phyloP scores from a whole-genome alignment of 2,797 vertebrate genomes.

The Podarcis siculus region DNA sequence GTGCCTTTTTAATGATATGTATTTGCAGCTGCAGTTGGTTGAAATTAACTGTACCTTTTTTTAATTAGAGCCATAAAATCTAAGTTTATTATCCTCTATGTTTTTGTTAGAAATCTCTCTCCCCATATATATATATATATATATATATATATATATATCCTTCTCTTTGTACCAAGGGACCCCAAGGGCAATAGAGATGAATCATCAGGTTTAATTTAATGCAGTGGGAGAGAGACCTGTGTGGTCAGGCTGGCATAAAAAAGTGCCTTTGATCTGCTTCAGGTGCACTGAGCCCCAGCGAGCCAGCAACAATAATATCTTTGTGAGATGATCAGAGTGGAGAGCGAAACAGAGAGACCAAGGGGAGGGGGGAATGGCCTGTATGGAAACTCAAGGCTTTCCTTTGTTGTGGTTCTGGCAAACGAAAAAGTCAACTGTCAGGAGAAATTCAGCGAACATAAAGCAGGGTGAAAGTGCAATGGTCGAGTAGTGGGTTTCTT shows the following conservation, averaged over 20 bases:
- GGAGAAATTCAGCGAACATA: constrained; percentile 75
- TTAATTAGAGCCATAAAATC: constrained; percentile 78
- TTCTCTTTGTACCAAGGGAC: constrained; percentile 66
- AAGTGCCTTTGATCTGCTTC: constrained; percentile 76
- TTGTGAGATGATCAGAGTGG: constrained; percentile 79
- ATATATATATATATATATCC: constrained; percentile 2
- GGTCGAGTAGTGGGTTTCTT: constrained; percentile 57
- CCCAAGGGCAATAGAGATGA: constrained; percentile 77
- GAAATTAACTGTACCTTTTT: constrained; percentile 77
- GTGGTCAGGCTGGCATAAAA: constrained; percentile 76
- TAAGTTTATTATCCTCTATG: constrained; percentile 74
- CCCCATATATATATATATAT: not conserved
- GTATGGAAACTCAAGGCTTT: constrained; percentile 75
- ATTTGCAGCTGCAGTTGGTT: constrained; percentile 78
- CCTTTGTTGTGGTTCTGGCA: constrained; percentile 83
- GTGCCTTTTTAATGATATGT: constrained; percentile 70
- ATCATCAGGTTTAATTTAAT: constrained; percentile 80
- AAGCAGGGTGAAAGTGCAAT: constrained; percentile 68
- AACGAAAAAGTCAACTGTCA: constrained; percentile 77
- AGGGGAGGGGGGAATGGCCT: constrained; percentile 66
- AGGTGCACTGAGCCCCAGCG: constrained; percentile 71
- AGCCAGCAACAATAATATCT: constrained; percentile 80
- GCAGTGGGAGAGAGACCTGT: constrained; percentile 78
- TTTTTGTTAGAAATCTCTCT: constrained; percentile 75
- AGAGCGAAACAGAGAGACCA: constrained; percentile 35